Evolutionary conservation across 1,140 invertebrate species (phyloP).

Genomic region (Cydia pomonella): DNA sequence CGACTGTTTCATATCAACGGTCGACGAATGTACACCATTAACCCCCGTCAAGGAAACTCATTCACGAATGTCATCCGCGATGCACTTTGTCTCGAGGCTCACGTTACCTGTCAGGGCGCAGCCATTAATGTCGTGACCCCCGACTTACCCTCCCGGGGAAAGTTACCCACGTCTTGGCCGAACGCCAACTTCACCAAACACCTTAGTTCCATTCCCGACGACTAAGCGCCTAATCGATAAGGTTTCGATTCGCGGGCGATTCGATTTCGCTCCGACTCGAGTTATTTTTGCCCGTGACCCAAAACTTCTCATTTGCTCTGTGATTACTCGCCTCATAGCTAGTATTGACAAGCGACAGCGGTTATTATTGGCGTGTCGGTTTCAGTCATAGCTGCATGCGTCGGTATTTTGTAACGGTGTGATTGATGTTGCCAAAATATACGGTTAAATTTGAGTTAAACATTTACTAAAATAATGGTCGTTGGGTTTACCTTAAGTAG

Average conservation of each 20-base stretch:
- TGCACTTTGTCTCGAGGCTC: slow-evolving; percentile 77
- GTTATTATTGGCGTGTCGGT: slow-evolving; percentile 66
- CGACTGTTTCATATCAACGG: neutral
- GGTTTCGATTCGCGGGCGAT: slow-evolving; percentile 33
- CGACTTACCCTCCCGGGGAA: slow-evolving; percentile 62
- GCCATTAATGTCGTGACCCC: slow-evolving; percentile 74
- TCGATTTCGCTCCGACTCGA: slow-evolving; percentile 21
- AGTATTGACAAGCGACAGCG: slow-evolving; percentile 63
- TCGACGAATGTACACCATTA: slow-evolving; percentile 50
- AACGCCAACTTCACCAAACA: slow-evolving; percentile 44
- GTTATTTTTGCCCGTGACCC: slow-evolving; percentile 52
- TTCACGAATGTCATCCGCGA: slow-evolving; percentile 66
- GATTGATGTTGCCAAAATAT: slow-evolving; percentile 10
- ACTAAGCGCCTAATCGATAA: slow-evolving; percentile 38
- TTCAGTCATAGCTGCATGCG: slow-evolving; percentile 43
- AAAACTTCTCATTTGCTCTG: slow-evolving; percentile 75
- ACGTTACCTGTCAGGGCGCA: slow-evolving; percentile 72
- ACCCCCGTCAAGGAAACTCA: slow-evolving; percentile 54
- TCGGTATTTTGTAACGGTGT: slow-evolving; percentile 44
- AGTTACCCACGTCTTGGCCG: slow-evolving; percentile 46
- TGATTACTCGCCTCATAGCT: slow-evolving; percentile 67
- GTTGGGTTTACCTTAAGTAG: neutral
- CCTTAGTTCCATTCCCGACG: slow-evolving; percentile 36
- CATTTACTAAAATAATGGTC: neutral
- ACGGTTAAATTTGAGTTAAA: neutral